Evolutionary conservation across 92 coral and sea anemone genomes (phyloP).

Genomic region (Metridium senile): DNA sequence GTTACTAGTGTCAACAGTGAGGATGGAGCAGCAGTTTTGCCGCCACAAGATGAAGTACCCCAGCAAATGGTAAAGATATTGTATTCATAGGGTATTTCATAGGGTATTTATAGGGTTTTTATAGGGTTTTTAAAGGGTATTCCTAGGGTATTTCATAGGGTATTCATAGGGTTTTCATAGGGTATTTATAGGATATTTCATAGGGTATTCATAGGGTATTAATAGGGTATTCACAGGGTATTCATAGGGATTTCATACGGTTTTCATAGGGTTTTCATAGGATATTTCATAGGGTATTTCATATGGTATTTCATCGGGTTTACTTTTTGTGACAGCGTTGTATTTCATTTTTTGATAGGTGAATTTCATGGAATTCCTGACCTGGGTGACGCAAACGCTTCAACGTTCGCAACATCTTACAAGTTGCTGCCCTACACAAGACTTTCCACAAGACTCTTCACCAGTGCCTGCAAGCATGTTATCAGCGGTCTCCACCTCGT

Average conservation of each 20-base stretch:
- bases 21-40: slow-evolving; percentile 29
- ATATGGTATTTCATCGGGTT: too few species aligned
- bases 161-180: too few species aligned
- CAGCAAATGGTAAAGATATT: slow-evolving; percentile 65
- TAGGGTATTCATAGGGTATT: too few species aligned
- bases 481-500: slow-evolving; percentile 48
- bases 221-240: too few species aligned
- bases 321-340: too few species aligned
- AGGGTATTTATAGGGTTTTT: too few species aligned
- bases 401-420: slow-evolving; percentile 43
- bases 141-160: too few species aligned
- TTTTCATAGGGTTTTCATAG: too few species aligned
- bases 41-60: slow-evolving; percentile 69
- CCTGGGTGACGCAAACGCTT: slow-evolving; percentile 38
- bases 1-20: slow-evolving; percentile 6
- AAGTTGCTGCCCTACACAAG: slow-evolving; percentile 61
- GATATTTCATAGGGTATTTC: too few species aligned
- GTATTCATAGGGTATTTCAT: not conserved
- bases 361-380: slow-evolving; percentile 43
- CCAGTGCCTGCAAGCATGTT: slow-evolving; percentile 55
- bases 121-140: too few species aligned
- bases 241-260: too few species aligned
- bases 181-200: too few species aligned
- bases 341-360: slow-evolving; percentile 12
- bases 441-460: slow-evolving; percentile 44